These are phyloP conservation scores for Polyergus mexicanus DNA, from an alignment of 1,140 invertebrate genomes.

Conservation along the genomic window DNA sequence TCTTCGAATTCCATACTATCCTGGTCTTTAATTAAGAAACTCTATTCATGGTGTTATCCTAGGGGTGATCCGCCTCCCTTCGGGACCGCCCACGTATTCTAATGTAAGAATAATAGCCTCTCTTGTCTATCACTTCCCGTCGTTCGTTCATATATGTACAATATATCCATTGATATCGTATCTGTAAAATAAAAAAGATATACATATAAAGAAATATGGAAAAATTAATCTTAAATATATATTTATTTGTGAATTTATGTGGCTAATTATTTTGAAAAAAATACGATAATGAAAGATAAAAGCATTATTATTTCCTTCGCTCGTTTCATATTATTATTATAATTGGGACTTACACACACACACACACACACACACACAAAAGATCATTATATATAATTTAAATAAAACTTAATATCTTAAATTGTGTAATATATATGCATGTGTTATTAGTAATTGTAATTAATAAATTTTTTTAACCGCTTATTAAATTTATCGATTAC, in stretches of 20 bases:
- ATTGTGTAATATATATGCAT: background rate
- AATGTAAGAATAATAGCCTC: conserved; percentile 65
- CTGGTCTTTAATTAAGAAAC: conserved; percentile 78
- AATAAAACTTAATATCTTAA: background rate
- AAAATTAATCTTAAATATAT: background rate
- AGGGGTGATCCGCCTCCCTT: conserved; percentile 53
- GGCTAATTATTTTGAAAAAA: background rate
- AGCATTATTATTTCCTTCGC: background rate
- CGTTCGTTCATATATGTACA: background rate
- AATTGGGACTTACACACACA: too few relatives aligned
- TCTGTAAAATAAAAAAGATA: background rate
- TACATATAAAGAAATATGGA: background rate
- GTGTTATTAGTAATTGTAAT: conserved; percentile 7
- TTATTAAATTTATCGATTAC: background rate
- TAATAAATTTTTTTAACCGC: background rate
- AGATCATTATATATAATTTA: background rate
- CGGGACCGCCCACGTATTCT: conserved; percentile 67
- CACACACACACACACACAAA: background rate
- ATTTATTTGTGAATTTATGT: conserved; percentile 53
- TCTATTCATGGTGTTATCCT: conserved; percentile 73
- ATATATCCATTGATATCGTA: background rate
- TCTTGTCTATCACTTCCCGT: conserved; percentile 3
- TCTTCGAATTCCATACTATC: conserved; percentile 69
- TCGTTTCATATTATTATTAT: background rate
- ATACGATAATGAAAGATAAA: background rate